Evolutionary conservation across 1,140 invertebrate genomes (phyloP).

Genomic region (Calephelis nemesis): DNA sequence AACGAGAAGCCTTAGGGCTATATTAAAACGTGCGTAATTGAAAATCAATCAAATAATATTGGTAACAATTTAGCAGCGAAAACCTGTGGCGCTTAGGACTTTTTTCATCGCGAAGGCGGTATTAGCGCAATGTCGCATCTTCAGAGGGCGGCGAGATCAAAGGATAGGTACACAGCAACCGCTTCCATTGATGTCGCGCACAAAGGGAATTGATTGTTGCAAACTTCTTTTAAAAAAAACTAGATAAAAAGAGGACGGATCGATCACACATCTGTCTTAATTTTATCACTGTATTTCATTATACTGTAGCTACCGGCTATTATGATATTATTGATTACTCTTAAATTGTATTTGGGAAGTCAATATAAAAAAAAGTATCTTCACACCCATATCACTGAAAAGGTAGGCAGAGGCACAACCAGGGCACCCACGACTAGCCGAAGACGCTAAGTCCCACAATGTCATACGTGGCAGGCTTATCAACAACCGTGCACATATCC

Average conservation of each 20-base stretch:
- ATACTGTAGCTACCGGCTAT: too few species aligned
- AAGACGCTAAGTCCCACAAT: too few species aligned
- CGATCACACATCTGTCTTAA: conserved; percentile 59
- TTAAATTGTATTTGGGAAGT: too few species aligned
- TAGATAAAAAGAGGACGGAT: conserved; percentile 56
- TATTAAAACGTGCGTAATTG: not conserved
- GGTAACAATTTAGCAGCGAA: conserved; percentile 8
- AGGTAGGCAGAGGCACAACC: too few species aligned
- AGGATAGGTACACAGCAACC: conserved; percentile 73
- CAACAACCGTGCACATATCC: too few species aligned
- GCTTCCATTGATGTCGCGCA: conserved; percentile 75
- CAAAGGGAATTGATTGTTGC: conserved; percentile 78
- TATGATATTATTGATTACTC: too few species aligned
- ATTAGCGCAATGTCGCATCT: conserved; percentile 75
- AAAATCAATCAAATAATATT: conserved; percentile 1
- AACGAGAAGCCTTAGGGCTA: not conserved
- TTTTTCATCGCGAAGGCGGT: conserved; percentile 50
- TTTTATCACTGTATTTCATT: not conserved
- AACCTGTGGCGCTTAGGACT: conserved; percentile 48
- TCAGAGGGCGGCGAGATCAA: conserved; percentile 76
- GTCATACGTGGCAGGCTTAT: too few species aligned
- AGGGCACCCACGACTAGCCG: too few species aligned
- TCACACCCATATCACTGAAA: too few species aligned
- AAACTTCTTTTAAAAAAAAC: conserved; percentile 67
- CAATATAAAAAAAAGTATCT: too few species aligned